phyloP scores from a whole-genome alignment of 2,113 vertebrate species.

The Budorcas taxicolor region DNA sequence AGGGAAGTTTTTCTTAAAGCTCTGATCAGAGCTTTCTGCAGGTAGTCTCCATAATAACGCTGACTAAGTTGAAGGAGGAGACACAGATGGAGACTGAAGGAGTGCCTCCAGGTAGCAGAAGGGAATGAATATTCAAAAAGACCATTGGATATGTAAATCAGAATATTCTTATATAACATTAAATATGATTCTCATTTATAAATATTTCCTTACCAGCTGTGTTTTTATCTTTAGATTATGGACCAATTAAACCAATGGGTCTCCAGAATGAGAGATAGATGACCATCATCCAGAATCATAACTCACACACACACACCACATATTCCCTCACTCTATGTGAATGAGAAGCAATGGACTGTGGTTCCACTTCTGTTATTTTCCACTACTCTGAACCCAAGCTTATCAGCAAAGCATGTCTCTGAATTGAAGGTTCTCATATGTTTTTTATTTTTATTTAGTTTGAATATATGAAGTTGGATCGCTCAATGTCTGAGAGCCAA shows the following conservation, averaged over 20 bases:
- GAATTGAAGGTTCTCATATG: neutral
- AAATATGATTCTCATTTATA: slow-evolving; percentile 35
- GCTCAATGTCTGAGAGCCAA: neutral
- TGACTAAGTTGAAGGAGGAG: neutral
- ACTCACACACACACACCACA: neutral
- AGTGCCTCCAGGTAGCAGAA: slow-evolving; percentile 45
- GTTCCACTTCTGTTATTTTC: neutral
- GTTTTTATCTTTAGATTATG: slow-evolving; percentile 17
- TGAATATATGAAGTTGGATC: neutral
- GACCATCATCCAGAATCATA: neutral
- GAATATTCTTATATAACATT: slow-evolving; percentile 29
- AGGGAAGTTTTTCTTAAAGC: neutral
- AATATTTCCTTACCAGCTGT: neutral
- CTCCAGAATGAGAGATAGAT: neutral
- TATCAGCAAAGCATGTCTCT: neutral
- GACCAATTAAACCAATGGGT: neutral
- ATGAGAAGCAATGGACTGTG: neutral
- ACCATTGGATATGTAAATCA: slow-evolving; percentile 37
- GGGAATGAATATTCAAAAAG: slow-evolving; percentile 62
- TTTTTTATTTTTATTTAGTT: neutral
- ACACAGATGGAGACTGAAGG: slow-evolving; percentile 29
- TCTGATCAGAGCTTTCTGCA: neutral
- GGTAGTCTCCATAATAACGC: neutral
- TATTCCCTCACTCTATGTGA: neutral
- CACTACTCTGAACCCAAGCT: neutral